phyloP scores from a whole-genome alignment of 2,797 vertebrate genomes.

The Balearica regulorum region DNA sequence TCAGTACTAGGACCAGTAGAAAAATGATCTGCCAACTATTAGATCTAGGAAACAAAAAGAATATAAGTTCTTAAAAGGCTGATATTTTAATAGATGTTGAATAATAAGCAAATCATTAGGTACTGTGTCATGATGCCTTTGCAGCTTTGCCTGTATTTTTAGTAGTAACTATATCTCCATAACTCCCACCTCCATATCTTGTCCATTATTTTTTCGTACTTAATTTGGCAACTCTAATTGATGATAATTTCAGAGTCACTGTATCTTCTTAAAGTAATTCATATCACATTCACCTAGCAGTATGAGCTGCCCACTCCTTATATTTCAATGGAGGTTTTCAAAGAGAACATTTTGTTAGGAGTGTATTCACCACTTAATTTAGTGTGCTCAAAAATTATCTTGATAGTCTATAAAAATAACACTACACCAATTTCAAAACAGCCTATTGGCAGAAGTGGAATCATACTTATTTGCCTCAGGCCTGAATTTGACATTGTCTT shows the following conservation, averaged over 20 bases:
- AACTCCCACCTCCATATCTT: slow-evolving; percentile 36
- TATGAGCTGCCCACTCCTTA: slow-evolving; percentile 7
- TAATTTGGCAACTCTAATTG: slow-evolving; percentile 57
- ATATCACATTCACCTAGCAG: not conserved
- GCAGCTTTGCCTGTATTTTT: slow-evolving; percentile 58
- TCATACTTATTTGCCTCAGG: not conserved
- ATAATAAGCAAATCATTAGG: slow-evolving; percentile 41
- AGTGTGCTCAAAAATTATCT: not conserved
- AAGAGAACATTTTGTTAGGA: slow-evolving; percentile 37
- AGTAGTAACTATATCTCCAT: slow-evolving; percentile 26
- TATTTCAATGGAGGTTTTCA: slow-evolving; percentile 21
- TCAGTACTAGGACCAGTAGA: not conserved
- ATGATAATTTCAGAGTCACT: slow-evolving; percentile 34
- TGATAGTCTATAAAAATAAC: slow-evolving; percentile 14
- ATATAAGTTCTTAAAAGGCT: not conserved
- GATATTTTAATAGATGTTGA: slow-evolving; percentile 38
- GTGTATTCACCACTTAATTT: slow-evolving; percentile 27
- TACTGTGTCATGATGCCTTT: slow-evolving; percentile 43
- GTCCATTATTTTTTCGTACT: slow-evolving; percentile 33
- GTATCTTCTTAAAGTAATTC: slow-evolving; percentile 35
- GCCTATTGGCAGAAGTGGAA: not conserved
- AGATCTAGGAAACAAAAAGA: not conserved
- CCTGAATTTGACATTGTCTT: not conserved
- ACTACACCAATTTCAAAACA: not conserved
- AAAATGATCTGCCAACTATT: not conserved